Evolutionary conservation across 2,797 vertebrate genomes (phyloP).

Genomic region (Rhabdophis nuchalis): DNA sequence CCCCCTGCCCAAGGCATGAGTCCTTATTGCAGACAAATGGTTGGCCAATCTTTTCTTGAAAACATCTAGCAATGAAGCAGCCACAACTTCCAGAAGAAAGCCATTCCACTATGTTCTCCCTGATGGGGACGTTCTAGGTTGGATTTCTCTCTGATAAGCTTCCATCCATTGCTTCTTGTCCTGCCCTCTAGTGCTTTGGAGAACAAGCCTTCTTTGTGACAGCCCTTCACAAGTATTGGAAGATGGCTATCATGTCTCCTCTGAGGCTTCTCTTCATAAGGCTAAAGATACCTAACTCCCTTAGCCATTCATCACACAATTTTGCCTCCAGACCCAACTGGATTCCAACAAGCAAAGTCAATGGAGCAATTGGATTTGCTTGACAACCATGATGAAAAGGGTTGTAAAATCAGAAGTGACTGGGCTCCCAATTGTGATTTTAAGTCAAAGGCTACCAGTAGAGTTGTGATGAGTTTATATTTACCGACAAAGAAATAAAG

Average conservation of each 20-base stretch:
- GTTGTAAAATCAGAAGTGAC: background rate
- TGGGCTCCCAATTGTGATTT: background rate
- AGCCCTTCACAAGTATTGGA: background rate
- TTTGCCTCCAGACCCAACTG: background rate
- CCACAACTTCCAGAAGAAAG: background rate
- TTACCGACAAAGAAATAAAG: too few relatives aligned
- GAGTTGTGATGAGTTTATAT: background rate
- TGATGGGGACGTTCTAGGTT: background rate
- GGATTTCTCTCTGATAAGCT: background rate
- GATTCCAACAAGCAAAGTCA: background rate
- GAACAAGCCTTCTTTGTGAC: background rate
- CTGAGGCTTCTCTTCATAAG: background rate
- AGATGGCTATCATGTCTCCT: background rate
- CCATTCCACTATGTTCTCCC: background rate
- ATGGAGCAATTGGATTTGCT: background rate
- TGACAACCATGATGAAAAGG: background rate
- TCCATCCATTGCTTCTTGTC: background rate
- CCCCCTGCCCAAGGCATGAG: background rate
- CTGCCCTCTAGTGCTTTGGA: background rate
- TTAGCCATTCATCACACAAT: background rate
- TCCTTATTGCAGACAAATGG: background rate
- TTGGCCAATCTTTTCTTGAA: background rate
- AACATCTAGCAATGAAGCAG: background rate
- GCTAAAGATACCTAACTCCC: background rate
- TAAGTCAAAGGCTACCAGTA: background rate